Evolutionary conservation across 2,797 vertebrate genomes (phyloP), one percentile per base, ranked within the genome.

Genomic region (Liasis olivaceus): DNA sequence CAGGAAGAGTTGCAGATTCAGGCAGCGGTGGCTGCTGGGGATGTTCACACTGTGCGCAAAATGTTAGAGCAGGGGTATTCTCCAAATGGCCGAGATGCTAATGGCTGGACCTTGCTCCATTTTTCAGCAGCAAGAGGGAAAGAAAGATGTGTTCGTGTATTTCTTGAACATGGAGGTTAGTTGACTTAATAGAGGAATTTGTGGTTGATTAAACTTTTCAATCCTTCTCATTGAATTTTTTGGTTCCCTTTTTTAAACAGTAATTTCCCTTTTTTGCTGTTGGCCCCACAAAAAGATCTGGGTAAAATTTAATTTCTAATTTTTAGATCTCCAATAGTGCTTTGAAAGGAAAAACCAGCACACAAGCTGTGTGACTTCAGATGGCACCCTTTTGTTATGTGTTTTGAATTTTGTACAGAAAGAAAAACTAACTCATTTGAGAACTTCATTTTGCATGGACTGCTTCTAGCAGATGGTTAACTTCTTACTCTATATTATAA

Each of bases 1-100:
- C 99, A 99, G 97, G 99, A 99, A 96, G 99, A 99, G 98, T 97
- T 99, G 98, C 99, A 99, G 98, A 99, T 99, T 95, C 99, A 99
- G 98, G 99, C 99, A 89, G 99, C 99, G 0, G 99, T 99, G 94
- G 99, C 99, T 3, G 98, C 99, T 0, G 99, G 99, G 42, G 99
- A 99, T 97, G 99, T 99, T 31, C 99, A 98, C 98, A 99, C 99
- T 0, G 99, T 99, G 89, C 98, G 99, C 92, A 99, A 99, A 95
- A 99, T 99, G 99, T 96, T 99, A 97, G 99, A 99, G 95, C 99
- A 99, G 92, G 99, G 99, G 54, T 99, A 99, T 95, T 99, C 99
- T 0, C 99, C 99, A 1, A 99, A 99, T 77, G 98, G 99, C 94
- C 98, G 99, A 0, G 99, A 99, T 14, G 99, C 99, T 96, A 99